Conservation (phyloP, 2,888 invertebrate genomes). For the Timema podura region DNA sequence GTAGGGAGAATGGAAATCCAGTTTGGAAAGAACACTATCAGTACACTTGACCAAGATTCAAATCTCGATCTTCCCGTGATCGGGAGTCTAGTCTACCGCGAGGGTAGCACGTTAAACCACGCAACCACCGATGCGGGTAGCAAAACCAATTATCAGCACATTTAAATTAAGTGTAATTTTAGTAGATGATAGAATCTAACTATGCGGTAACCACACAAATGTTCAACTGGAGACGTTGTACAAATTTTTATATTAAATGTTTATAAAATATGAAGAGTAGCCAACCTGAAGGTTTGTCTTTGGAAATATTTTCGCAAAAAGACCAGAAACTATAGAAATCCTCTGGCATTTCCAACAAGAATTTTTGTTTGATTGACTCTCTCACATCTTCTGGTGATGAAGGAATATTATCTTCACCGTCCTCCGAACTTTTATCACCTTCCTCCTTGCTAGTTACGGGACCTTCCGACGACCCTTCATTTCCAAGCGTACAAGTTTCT, state of each 20-base stretch:
- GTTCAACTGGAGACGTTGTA: background rate
- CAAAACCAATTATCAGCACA: background rate
- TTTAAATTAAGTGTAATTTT: background rate
- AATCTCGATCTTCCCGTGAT: no score
- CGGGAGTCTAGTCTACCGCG: no score
- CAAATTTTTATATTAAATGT: conserved; percentile 5
- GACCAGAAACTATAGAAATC: conserved; percentile 86
- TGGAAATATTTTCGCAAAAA: conserved; percentile 58
- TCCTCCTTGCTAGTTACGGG: background rate
- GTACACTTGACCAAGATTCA: no score
- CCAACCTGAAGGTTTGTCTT: conserved; percentile 50
- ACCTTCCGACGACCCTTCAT: conserved; percentile 13
- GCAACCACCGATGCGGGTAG: no score
- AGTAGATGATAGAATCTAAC: no score
- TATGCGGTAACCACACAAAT: no score
- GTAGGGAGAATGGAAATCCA: no score
- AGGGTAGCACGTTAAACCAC: no score
- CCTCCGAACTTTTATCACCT: background rate
- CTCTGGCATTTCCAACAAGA: conserved; percentile 80
- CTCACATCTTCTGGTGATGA: conserved; percentile 45
- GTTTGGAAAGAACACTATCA: no score
- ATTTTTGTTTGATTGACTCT: conserved; percentile 64
- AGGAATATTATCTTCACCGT: conserved; percentile 13
- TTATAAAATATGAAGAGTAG: background rate
- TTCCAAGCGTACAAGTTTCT: background rate